Percentiles rank a stretch among this genome's conserved stretches.
Evolutionary conservation across 2,797 vertebrate species (phyloP).

Genomic region (Catostomus latipinnis): DNA sequence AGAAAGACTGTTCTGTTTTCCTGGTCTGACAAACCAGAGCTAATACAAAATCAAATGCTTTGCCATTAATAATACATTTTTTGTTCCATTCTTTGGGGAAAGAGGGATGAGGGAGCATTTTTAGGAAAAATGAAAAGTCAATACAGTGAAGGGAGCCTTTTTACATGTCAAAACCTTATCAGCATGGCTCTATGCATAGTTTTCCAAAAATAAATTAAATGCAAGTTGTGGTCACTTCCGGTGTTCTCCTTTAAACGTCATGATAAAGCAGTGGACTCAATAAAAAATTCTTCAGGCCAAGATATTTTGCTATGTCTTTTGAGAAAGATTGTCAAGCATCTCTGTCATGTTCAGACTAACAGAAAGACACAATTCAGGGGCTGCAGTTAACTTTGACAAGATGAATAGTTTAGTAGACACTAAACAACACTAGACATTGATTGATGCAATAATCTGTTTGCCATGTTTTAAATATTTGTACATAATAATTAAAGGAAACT

Average conservation of each 20-base stretch:
- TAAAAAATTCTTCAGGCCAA: constrained; percentile 65
- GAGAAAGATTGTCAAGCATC: constrained; percentile 36
- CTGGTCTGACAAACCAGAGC: constrained; percentile 61
- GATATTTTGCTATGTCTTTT: constrained; percentile 67
- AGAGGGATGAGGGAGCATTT: constrained; percentile 42
- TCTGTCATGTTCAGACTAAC: background rate
- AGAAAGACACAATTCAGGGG: background rate
- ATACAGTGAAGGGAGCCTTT: constrained; percentile 53
- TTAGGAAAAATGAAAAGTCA: constrained; percentile 35
- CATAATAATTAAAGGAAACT: too few species aligned
- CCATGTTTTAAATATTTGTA: too few species aligned
- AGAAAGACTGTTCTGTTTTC: constrained; percentile 51
- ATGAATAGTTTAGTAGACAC: too few species aligned
- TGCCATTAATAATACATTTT: constrained; percentile 69
- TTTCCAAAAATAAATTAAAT: constrained; percentile 78
- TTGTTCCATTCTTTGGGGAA: constrained; percentile 22
- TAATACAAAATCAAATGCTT: constrained; percentile 71
- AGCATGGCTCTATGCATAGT: constrained; percentile 67
- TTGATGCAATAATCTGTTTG: too few species aligned
- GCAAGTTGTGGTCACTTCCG: constrained; percentile 63
- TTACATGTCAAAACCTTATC: constrained; percentile 76
- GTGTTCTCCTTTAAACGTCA: constrained; percentile 59
- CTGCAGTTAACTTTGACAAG: too few species aligned
- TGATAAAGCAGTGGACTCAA: constrained; percentile 76
- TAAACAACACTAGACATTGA: too few species aligned